A percentile compares a stretch with the other conserved stretches of the same genome.
phyloP scores from a whole-genome alignment of 1,140 invertebrate species.

The Sitophilus oryzae region DNA sequence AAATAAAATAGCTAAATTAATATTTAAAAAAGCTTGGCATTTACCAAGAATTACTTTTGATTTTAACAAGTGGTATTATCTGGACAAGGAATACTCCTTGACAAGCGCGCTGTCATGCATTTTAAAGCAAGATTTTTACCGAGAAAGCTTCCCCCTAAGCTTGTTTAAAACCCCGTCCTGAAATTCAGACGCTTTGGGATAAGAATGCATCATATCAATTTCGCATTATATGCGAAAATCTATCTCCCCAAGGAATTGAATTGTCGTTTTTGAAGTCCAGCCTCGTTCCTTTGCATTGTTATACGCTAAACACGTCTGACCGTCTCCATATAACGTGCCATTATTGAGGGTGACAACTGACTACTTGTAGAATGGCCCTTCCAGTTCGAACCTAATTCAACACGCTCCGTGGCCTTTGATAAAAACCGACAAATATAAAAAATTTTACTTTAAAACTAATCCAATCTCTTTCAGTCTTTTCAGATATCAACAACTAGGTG shows the following conservation, averaged over 20 bases:
- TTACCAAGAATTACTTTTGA: too few species aligned
- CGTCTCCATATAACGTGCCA: constrained; percentile 29
- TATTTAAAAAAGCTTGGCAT: too few species aligned
- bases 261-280: constrained; percentile 31
- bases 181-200: constrained; percentile 19
- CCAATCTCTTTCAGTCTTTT: too few species aligned
- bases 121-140: too few species aligned
- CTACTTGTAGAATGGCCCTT: constrained; percentile 33
- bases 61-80: too few species aligned
- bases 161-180: constrained; percentile 20
- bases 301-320: constrained; percentile 34
- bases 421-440: constrained; percentile 16
- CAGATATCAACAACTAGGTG: too few species aligned
- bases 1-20: too few species aligned
- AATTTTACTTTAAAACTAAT: constrained; percentile 25
- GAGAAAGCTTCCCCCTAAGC: constrained; percentile 4
- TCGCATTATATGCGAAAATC: constrained; percentile 32
- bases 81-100: too few species aligned
- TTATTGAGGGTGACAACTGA: constrained; percentile 33
- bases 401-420: constrained; percentile 28
- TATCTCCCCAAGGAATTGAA: constrained; percentile 37
- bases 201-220: constrained; percentile 31
- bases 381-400: constrained; percentile 34
- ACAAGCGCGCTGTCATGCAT: too few species aligned
- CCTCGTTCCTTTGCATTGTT: constrained; percentile 27